A percentile compares a stretch with the other conserved stretches of the same genome.
These are phyloP conservation scores for Arge pagana DNA, from an alignment of 2,888 invertebrate genomes.

Conservation along the genomic window DNA sequence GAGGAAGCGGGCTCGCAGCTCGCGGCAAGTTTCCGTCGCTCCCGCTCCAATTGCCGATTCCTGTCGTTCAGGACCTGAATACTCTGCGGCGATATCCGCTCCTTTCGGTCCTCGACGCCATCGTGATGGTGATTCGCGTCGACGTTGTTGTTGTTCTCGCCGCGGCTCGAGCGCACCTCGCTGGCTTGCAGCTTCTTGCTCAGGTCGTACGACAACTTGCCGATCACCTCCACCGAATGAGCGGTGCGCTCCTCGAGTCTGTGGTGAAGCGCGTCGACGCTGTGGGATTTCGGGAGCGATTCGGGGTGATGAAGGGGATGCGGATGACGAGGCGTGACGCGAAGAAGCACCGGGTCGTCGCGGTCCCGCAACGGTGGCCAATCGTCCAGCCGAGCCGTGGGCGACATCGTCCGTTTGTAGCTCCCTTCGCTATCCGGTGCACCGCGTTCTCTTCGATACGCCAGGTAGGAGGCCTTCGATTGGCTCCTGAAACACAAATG, in stretches of 20 bases:
- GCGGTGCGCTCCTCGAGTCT: conserved; percentile 44
- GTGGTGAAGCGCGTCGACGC: conserved; percentile 50
- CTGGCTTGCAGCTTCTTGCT: conserved; percentile 54
- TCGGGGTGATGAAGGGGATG: conserved; percentile 35
- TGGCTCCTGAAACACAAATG: conserved; percentile 72
- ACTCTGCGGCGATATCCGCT: conserved; percentile 50
- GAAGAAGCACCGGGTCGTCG: conserved; percentile 52
- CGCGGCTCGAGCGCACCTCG: conserved; percentile 37
- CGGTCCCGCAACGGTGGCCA: conserved; percentile 46
- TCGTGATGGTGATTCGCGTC: conserved; percentile 30
- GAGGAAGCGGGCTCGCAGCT: conserved; percentile 45
- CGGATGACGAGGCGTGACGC: conserved; percentile 47
- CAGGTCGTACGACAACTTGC: conserved; percentile 59
- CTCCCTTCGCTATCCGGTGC: conserved; percentile 74
- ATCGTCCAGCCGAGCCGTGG: conserved; percentile 57
- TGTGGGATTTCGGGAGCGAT: conserved; percentile 46
- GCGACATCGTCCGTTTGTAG: conserved; percentile 76
- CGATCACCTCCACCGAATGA: conserved; percentile 59
- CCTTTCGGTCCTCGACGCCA: conserved; percentile 30
- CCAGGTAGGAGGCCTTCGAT: conserved; percentile 77
- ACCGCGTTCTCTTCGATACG: conserved; percentile 72
- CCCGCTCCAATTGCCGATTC: conserved; percentile 50
- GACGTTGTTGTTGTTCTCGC: conserved; percentile 33
- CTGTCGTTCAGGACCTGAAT: conserved; percentile 51
- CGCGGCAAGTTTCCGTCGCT: conserved; percentile 49